Conservation (phyloP, 2,113 vertebrate genomes). For the Psittacara wagleri region DNA sequence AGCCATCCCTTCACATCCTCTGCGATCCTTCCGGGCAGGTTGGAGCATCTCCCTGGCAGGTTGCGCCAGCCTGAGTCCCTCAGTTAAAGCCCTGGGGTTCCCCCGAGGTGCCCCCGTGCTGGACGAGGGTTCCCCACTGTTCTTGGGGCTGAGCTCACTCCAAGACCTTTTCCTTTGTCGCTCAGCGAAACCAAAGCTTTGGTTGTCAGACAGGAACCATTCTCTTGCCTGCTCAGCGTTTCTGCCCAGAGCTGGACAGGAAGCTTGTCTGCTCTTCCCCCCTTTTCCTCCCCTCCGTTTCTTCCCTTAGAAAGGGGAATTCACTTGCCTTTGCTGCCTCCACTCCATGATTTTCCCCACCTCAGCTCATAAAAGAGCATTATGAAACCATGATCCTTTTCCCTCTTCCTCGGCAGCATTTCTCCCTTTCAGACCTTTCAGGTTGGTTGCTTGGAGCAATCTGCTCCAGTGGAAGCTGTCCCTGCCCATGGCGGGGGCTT, state of each 20-base stretch:
- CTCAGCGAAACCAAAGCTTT: background rate
- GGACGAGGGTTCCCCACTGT: background rate
- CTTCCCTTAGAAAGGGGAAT: background rate
- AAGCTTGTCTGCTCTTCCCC: background rate
- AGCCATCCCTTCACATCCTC: background rate
- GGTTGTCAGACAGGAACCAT: background rate
- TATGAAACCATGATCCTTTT: background rate
- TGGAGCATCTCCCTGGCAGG: background rate
- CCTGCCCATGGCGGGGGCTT: background rate
- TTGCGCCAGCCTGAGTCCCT: background rate
- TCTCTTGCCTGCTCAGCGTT: background rate
- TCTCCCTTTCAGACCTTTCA: background rate
- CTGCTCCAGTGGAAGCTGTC: background rate
- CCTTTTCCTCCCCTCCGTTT: background rate
- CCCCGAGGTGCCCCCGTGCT: background rate
- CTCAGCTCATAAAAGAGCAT: background rate
- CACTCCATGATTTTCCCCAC: background rate
- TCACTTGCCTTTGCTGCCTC: background rate
- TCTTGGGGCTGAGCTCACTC: background rate
- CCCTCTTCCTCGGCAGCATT: background rate
- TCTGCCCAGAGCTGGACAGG: background rate
- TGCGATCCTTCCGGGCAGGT: fast-evolving
- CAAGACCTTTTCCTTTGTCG: background rate
- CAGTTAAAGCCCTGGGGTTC: background rate
- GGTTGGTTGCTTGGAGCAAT: background rate